These are phyloP conservation scores for Sarotherodon lohbergeri DNA, from an alignment of 2,113 vertebrate species.

Conservation along the genomic window DNA sequence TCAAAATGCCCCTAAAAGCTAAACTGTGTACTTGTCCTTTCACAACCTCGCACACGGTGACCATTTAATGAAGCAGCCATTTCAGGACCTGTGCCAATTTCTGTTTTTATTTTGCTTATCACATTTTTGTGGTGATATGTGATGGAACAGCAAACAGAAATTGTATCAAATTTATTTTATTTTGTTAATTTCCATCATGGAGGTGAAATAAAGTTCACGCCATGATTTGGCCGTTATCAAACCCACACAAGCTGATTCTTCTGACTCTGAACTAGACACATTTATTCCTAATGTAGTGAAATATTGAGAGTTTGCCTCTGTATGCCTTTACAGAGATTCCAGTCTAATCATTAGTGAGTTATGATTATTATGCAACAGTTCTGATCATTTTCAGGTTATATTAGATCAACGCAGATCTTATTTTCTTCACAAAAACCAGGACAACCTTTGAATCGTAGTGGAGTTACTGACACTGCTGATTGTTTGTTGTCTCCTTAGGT, in stretches of 20 bases:
- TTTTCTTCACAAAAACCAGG: not conserved
- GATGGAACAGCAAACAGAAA: not conserved
- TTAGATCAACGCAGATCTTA: rapidly evolving
- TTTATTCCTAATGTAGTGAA: not conserved
- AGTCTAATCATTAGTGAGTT: not conserved
- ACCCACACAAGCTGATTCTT: not conserved
- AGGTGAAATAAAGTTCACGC: not conserved
- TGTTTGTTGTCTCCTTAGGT: slow-evolving; percentile 19
- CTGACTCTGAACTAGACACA: not conserved
- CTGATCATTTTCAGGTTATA: not conserved
- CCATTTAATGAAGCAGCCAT: rapidly evolving
- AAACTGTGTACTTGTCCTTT: not conserved
- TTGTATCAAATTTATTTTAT: not conserved
- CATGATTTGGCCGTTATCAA: not conserved
- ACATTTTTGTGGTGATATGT: not conserved
- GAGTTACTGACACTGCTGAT: not conserved
- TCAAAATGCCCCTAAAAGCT: not conserved
- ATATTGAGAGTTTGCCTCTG: not conserved
- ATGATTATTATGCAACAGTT: not conserved
- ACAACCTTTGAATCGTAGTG: not conserved
- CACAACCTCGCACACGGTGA: not conserved
- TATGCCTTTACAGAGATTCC: not conserved
- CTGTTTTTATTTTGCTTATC: not conserved
- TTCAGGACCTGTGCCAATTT: not conserved
- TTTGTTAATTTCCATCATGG: not conserved